Evolutionary conservation across 2,888 invertebrate species (phyloP).

Genomic region (Pollenia labialis): DNA sequence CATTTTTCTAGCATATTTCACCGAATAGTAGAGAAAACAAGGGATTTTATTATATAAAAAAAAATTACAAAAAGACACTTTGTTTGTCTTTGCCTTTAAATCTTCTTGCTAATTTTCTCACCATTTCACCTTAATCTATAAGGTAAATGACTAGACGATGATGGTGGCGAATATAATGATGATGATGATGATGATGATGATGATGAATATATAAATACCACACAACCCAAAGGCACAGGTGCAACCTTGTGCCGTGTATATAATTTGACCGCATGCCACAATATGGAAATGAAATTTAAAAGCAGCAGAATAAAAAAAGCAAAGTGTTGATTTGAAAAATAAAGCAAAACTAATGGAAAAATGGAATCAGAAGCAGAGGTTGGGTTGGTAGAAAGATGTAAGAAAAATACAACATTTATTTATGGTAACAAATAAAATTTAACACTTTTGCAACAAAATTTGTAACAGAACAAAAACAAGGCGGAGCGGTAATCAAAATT

Average conservation of each 20-base stretch:
- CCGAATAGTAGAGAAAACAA: slow-evolving; percentile 14
- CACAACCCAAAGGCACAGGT: slow-evolving; percentile 72
- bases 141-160: slow-evolving; percentile 30
- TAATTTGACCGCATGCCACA: slow-evolving; percentile 73
- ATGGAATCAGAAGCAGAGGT: slow-evolving; percentile 50
- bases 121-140: slow-evolving; percentile 64
- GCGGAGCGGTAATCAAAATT: slow-evolving; percentile 16
- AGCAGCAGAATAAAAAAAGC: slow-evolving; percentile 12
- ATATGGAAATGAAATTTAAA: slow-evolving; percentile 47
- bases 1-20: slow-evolving; percentile 40
- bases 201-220: slow-evolving; percentile 36
- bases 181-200: slow-evolving; percentile 13
- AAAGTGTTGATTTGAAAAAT: slow-evolving; percentile 56
- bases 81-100: slow-evolving; percentile 37
- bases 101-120: slow-evolving; percentile 72
- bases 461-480: slow-evolving; percentile 15
- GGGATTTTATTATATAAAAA: slow-evolving; percentile 1
- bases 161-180: slow-evolving; percentile 11
- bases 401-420: slow-evolving; percentile 42
- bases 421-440: slow-evolving; percentile 42
- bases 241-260: slow-evolving; percentile 65
- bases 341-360: background rate
- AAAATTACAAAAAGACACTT: slow-evolving; percentile 3
- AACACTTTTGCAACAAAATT: slow-evolving; percentile 34
- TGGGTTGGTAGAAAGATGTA: slow-evolving; percentile 13